These are phyloP conservation scores for Physeter macrocephalus DNA, from an alignment of 2,113 vertebrate species.

Conservation along the genomic window DNA sequence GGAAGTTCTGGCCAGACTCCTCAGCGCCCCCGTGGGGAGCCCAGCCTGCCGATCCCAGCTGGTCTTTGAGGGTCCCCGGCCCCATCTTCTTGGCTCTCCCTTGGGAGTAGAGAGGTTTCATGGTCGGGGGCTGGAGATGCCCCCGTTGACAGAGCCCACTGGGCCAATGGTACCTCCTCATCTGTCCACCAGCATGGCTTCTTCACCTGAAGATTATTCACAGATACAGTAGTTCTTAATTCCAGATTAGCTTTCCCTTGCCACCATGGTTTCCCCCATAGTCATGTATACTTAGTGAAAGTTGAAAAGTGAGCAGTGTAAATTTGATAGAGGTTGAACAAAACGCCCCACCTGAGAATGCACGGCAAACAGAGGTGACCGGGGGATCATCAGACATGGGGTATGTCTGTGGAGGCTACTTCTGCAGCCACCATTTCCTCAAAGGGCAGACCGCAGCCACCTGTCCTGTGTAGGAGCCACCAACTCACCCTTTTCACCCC, in stretches of 20 bases:
- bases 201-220: not conserved
- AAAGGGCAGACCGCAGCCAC: not conserved
- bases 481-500: not conserved
- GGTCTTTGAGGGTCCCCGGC: not conserved
- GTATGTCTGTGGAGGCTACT: not conserved
- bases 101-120: not conserved
- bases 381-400: accelerated
- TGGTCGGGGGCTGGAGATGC: not conserved
- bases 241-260: not conserved
- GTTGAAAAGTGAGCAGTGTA: not conserved
- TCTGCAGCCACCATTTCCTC: not conserved
- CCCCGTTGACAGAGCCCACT: not conserved
- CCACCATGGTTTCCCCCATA: not conserved
- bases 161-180: accelerated
- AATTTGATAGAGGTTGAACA: not conserved
- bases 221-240: not conserved
- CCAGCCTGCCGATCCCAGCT: not conserved
- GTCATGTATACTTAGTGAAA: not conserved
- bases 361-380: not conserved
- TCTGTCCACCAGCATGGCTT: not conserved
- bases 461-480: not conserved
- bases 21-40: not conserved
- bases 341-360: not conserved
- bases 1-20: not conserved
- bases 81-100: not conserved